Evolutionary conservation across 2,113 vertebrate genomes (phyloP), one percentile per base, ranked within the genome.

Genomic region (Perca schrenkii): DNA sequence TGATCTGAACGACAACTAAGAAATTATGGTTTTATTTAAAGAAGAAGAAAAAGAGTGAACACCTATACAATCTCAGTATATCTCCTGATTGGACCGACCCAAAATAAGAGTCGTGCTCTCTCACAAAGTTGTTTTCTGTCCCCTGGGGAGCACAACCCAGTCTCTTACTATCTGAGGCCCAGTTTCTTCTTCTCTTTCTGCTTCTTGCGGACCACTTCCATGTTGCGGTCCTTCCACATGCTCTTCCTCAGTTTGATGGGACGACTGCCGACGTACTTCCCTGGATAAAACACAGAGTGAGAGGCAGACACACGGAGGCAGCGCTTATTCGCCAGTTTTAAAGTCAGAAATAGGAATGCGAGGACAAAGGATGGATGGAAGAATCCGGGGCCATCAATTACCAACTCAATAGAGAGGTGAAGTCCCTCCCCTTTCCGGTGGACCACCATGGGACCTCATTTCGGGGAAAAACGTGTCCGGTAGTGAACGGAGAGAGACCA

Each of bases 221-320:
- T 94, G 88, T 98, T 98, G 31, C 97, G 94, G 83, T 98, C 97
- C 85, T 96, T 97, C 97, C 97, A 98, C 96, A 96, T 97, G 89
- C 97, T 98, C 91, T 98, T 98, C 61, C 97, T 95, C 58, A 98
- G 93, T 79, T 98, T 98, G 92, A 98, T 98, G n/a, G 97, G 97
- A 6, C 97, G 96, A 4, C 97, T 97, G 66, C 97, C 97, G 3
- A 98, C 97, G 0, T 98, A 98, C 67, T 97, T 98, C 40, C 97
- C 97, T 98, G 85, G 8, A 68, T 4, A 66, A 15, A 34, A 34
- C 34, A 75, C 43, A 69, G 6, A 70, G 4, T 1, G 17, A 57
- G 21, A 63, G 34, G 6, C 4, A 34, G 17, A 22, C 0, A 43
- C 10, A 63, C 7, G 47, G 10, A 65, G 8, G 4, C 16, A 40